A percentile compares a stretch with the other conserved stretches of the same genome.
These are phyloP conservation scores for Limosa lapponica DNA, from an alignment of 2,797 vertebrate genomes.

Conservation along the genomic window DNA sequence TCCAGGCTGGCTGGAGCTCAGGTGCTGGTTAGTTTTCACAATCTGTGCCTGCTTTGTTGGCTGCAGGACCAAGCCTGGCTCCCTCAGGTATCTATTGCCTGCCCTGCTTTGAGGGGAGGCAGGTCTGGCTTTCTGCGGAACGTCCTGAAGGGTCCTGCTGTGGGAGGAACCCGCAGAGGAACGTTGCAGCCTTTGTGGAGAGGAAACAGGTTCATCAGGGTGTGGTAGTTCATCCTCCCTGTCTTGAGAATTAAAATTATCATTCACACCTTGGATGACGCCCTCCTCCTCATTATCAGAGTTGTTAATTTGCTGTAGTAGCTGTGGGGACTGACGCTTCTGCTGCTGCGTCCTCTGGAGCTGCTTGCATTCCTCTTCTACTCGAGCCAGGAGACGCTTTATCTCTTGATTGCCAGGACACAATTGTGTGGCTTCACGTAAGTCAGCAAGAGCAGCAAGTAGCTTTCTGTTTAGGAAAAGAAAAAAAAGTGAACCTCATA, in stretches of 20 bases:
- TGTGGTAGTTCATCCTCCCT: conserved; percentile 78
- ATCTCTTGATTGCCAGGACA: conserved; percentile 95
- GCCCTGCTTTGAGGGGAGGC: conserved; percentile 78
- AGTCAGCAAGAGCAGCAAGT: conserved; percentile 88
- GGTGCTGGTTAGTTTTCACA: conserved; percentile 94
- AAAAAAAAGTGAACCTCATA: background rate
- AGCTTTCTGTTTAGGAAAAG: conserved; percentile 84
- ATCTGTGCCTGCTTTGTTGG: conserved; percentile 96
- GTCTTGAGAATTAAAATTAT: conserved; percentile 73
- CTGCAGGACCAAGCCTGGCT: conserved; percentile 87
- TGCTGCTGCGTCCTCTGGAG: conserved; percentile 89
- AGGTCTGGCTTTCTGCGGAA: conserved; percentile 75
- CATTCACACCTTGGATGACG: conserved; percentile 63
- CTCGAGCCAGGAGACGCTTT: conserved; percentile 88
- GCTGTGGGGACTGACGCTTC: conserved; percentile 80
- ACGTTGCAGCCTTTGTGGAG: conserved; percentile 75
- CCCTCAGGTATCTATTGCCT: conserved; percentile 75
- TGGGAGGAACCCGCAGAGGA: conserved; percentile 69
- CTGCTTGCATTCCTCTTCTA: conserved; percentile 96
- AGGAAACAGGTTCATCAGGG: conserved; percentile 51
- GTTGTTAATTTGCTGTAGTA: conserved; percentile 72
- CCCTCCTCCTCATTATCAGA: conserved; percentile 87
- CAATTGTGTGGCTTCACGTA: conserved; percentile 91
- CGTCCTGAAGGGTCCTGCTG: conserved; percentile 82
- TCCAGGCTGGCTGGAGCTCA: conserved; percentile 82